A percentile compares a stretch with the other conserved stretches of the same genome.
Conservation (phyloP, 2,888 invertebrate genomes). For the Salticus scenicus region DNA sequence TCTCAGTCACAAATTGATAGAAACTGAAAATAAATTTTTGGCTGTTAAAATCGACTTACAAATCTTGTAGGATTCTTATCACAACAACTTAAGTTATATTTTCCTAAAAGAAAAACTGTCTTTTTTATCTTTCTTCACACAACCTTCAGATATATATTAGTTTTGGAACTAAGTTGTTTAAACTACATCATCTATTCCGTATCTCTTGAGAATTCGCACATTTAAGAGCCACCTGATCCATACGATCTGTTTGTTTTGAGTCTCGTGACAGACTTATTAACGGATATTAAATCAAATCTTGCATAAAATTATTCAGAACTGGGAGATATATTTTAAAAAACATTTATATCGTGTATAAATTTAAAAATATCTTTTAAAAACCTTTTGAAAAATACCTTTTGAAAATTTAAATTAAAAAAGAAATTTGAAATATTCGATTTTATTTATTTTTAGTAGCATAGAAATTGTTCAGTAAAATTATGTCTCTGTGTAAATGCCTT, state of each 20-base stretch:
- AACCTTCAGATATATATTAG: background rate
- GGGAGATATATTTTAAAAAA: background rate
- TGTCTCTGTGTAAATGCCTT: too few species aligned
- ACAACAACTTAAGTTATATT: constrained; percentile 19
- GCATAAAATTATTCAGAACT: background rate
- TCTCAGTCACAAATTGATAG: too few species aligned
- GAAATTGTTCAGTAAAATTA: too few species aligned
- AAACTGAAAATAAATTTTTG: background rate
- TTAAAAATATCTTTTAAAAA: too few species aligned
- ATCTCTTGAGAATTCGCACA: constrained; percentile 27
- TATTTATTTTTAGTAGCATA: too few species aligned
- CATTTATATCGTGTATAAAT: too few species aligned
- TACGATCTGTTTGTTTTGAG: constrained; percentile 21
- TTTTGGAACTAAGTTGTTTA: background rate
- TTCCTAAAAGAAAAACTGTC: background rate
- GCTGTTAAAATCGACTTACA: constrained; percentile 4
- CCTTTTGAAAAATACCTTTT: too few species aligned
- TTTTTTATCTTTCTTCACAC: background rate
- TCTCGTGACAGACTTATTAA: constrained; percentile 40
- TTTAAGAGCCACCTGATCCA: constrained; percentile 53
- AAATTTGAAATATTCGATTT: too few species aligned
- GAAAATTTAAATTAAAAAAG: too few species aligned
- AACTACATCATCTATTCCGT: background rate
- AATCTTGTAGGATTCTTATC: background rate
- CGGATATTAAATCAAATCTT: constrained; percentile 28